Evolutionary conservation across 2,797 vertebrate genomes (phyloP), one percentile per base, ranked within the genome.

Genomic region (Myotis daubentonii): DNA sequence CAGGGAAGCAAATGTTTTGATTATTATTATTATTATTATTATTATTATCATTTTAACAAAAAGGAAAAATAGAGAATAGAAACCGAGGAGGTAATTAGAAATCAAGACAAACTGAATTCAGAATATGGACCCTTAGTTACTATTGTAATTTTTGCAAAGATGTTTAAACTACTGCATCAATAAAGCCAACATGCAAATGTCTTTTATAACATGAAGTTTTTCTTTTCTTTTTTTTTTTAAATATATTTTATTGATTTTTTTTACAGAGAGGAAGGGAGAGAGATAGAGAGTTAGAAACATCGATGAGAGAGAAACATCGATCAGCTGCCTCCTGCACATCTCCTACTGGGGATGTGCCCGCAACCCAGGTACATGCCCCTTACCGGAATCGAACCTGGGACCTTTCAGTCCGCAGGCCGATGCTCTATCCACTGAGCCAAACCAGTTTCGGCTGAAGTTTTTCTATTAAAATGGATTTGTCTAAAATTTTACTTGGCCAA

Each of bases 31-130:
- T 62, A 78, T 38, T 71, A 71, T 88, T 90, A 65, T 87, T 20
- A 49, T 88, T 30, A 23, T 75, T 70, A 78, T 38, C 71, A 71
- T 88, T 92, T 96, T 90, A 91, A 87, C 28, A 49, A 81, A 72
- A 13, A 68, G 2, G 25, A 12, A 92, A 92, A 8, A 65, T 38
- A 92, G 11, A 49, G 62, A 15, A 11, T 22, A 87, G 28, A 91
- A 91, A 84, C 15, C 8, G 12, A 55, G 44, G 19, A 38, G 33
- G 15, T 70, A 72, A 92, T 81, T 89, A 85, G 9, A 93, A 87
- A 83, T 17, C 13, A 89, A 87, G 3, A 15, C 17, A 12, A 80
- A 66, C 25, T 53, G 25, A 75, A 75, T 91, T 94, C 49, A 94
- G 17, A 82, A 53, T 22, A 65, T n/a, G 22, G 82, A 71, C 3